Conservation (phyloP, 1,140 invertebrate species). For the Zaprionus tsacasi region DNA sequence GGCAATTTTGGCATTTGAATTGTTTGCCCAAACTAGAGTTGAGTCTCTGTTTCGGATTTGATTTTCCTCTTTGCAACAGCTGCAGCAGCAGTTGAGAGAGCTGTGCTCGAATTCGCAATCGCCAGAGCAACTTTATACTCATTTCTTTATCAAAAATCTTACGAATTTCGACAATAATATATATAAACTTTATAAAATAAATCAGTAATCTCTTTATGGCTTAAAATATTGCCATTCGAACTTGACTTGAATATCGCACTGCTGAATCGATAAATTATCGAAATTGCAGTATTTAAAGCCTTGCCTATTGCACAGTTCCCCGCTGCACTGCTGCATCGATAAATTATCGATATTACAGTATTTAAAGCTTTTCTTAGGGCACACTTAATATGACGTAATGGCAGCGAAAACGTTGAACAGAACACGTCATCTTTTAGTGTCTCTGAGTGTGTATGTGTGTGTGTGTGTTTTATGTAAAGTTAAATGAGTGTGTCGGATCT, state of each 20-base stretch:
- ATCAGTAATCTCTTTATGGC: too few relatives aligned
- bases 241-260: too few relatives aligned
- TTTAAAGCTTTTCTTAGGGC: background rate
- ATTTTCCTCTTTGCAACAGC: constrained; percentile 4
- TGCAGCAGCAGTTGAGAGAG: background rate
- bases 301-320: too few relatives aligned
- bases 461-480: background rate
- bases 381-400: background rate
- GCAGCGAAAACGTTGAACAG: background rate
- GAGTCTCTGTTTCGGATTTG: constrained; percentile 4
- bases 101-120: background rate
- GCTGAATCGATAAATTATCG: too few relatives aligned
- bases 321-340: background rate
- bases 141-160: too few relatives aligned
- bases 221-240: too few relatives aligned
- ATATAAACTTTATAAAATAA: too few relatives aligned
- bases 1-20: constrained; percentile 6
- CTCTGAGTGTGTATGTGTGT: background rate
- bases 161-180: too few relatives aligned
- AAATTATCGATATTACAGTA: background rate
- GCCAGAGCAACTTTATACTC: background rate
- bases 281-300: too few relatives aligned
- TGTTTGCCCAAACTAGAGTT: constrained; percentile 13
- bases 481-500: background rate
- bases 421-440: background rate